Evolutionary conservation across 2,888 invertebrate species (phyloP).

Genomic region (Chrysopilus asiliformis): DNA sequence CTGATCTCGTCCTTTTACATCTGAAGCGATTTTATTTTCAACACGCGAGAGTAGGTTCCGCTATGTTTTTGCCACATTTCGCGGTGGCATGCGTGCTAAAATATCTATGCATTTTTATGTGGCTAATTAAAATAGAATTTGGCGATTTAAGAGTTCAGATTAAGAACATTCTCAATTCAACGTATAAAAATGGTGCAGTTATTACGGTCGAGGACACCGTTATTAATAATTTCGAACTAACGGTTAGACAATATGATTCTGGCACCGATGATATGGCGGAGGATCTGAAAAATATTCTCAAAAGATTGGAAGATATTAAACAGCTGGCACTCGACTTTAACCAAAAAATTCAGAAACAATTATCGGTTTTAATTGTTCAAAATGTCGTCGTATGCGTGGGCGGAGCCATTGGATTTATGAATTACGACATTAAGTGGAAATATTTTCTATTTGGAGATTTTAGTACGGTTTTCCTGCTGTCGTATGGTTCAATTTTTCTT

Average conservation of each 20-base stretch:
- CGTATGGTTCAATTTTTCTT: neutral
- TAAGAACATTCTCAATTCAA: neutral
- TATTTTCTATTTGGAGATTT: slow-evolving; percentile 5
- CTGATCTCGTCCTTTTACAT: slow-evolving; percentile 2
- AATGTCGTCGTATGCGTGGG: slow-evolving; percentile 1
- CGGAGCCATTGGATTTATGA: slow-evolving; percentile 1
- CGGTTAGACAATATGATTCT: neutral
- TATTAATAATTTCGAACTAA: slow-evolving; percentile 1
- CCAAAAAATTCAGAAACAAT: slow-evolving; percentile 2
- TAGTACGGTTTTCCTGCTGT: slow-evolving; percentile 1
- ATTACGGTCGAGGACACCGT: neutral
- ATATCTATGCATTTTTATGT: slow-evolving; percentile 4
- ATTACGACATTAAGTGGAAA: slow-evolving; percentile 6
- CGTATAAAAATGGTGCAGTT: neutral
- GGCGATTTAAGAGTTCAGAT: neutral
- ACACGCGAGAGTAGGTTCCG: slow-evolving; percentile 1
- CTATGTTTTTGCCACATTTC: slow-evolving; percentile 5
- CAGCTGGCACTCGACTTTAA: slow-evolving; percentile 5
- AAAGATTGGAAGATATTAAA: slow-evolving; percentile 4
- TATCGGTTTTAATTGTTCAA: neutral
- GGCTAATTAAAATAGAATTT: slow-evolving; percentile 4
- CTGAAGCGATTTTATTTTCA: slow-evolving; percentile 3
- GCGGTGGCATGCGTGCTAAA: slow-evolving; percentile 3
- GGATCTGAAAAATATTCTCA: slow-evolving; percentile 1
- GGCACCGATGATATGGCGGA: slow-evolving; percentile 3